These are phyloP conservation scores for Acyrthosiphon pisum DNA, from an alignment of 1,140 invertebrate species.

Conservation along the genomic window DNA sequence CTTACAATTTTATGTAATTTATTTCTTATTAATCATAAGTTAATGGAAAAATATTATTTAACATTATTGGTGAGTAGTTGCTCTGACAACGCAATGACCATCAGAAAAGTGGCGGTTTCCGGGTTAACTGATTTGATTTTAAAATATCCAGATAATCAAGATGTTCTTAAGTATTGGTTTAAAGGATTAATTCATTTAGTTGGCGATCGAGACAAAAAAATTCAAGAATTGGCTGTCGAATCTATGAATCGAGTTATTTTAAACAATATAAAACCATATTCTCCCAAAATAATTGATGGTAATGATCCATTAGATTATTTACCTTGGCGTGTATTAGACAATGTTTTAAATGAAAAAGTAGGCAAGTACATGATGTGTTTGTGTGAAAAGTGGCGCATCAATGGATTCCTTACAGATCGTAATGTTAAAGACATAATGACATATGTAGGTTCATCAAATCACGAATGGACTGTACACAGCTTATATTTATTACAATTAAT, in stretches of 20 bases:
- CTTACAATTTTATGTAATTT: constrained; percentile 49
- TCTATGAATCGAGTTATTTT: constrained; percentile 50
- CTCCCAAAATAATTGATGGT: background rate
- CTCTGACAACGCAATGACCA: constrained; percentile 41
- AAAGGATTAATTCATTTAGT: constrained; percentile 53
- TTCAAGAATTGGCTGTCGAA: constrained; percentile 51
- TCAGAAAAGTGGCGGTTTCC: constrained; percentile 38
- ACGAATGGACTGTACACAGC: constrained; percentile 37
- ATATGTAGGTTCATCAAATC: constrained; percentile 28
- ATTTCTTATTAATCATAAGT: constrained; percentile 46
- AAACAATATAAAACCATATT: constrained; percentile 53
- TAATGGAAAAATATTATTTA: constrained; percentile 40
- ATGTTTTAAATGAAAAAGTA: constrained; percentile 52
- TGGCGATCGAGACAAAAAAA: constrained; percentile 50
- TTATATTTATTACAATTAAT: constrained; percentile 55
- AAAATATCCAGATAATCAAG: constrained; percentile 49
- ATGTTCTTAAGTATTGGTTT: constrained; percentile 52
- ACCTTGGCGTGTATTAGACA: constrained; percentile 43
- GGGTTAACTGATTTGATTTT: constrained; percentile 42
- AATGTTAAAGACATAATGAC: constrained; percentile 40
- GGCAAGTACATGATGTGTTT: constrained; percentile 49
- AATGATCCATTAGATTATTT: constrained; percentile 39
- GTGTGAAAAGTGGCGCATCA: constrained; percentile 44
- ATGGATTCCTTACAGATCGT: constrained; percentile 14
- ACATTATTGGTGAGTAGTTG: constrained; percentile 39